Evolutionary conservation across 2,113 vertebrate species (phyloP).

Genomic region (Rhizomys pruinosus): DNA sequence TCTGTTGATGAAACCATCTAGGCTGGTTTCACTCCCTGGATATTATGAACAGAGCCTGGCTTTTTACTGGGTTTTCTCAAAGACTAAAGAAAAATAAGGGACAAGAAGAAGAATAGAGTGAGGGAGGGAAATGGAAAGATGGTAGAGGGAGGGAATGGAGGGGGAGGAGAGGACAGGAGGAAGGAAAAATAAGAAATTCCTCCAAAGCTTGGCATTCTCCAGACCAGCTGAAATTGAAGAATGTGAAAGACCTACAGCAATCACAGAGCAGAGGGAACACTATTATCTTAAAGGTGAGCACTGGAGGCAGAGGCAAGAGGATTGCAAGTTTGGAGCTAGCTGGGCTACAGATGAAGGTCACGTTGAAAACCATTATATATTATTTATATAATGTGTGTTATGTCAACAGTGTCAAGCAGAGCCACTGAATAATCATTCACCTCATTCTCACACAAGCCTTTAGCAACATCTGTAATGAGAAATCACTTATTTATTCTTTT

Average conservation of each 20-base stretch:
- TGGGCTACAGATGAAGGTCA: not conserved
- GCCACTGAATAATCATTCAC: not conserved
- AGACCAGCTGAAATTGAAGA: not conserved
- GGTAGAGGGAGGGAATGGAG: not conserved
- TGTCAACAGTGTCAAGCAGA: not conserved
- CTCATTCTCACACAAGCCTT: not conserved
- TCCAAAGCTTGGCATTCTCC: not conserved
- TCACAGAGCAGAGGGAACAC: not conserved
- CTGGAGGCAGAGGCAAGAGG: not conserved
- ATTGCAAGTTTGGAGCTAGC: not conserved
- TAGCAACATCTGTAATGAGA: not conserved
- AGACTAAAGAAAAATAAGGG: not conserved
- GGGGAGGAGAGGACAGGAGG: not conserved
- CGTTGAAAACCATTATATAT: not conserved
- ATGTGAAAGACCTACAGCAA: not conserved
- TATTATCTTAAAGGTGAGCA: not conserved
- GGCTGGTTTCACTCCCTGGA: not conserved
- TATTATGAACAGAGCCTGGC: not conserved
- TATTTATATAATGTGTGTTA: not conserved
- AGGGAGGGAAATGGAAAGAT: not conserved
- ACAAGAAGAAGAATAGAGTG: too few relatives aligned
- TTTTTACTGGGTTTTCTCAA: slow-evolving; percentile 3
- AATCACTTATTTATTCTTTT: not conserved
- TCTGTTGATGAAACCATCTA: not conserved
- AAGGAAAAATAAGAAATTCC: not conserved